Base-by-base conservation (phyloP, 2,113 vertebrate genomes). In the Hypomesus transpacificus region DNA sequence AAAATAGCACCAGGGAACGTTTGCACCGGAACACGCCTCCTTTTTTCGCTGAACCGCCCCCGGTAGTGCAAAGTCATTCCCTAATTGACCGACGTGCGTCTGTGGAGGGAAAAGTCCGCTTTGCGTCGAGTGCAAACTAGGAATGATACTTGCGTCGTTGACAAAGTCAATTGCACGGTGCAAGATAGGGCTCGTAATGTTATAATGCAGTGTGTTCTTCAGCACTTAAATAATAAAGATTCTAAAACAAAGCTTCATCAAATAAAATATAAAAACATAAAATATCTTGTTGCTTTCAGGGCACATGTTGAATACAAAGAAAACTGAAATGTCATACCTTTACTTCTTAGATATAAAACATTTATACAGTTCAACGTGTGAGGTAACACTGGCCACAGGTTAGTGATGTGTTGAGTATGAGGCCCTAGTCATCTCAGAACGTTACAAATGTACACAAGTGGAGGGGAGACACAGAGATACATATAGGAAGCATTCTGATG, bases 211-310 rank as follows among this genome's bases (percentile, higher is more conserved):
- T 11, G 20, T 18, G 18, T 16, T 22, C 50, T 24, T 52, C 50
- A 54, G 11, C 9, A 63, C 52, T 84, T 85, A 86, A 87, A 85
- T 87, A 87, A 89, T 78, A 62, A 74, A 80, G 14, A 28, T 24
- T 73, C 24, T 79, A 82, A 79, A 79, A 79, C 46, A 83, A 77
- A 54, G 52, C 24, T 76, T 77, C 20, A 78, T 78, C 74, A 79
- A 78, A 81, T 76, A 28, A 72, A 57, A 68, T 8, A 77, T 80
- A 82, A 28, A 72, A 60, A 68, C 4, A 77, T 79, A 82, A 73
- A 71, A 57, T 1, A 81, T 82, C 73, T 78, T 67, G 87, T 84
- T 71, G 73, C 73, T 79, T 84, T 76, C 79, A 80, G 81, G 84
- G 79, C 52, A 73, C n/a, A 74, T 28, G 20, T 63, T 66, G 28